Conservation (phyloP, 2,797 vertebrate species). For the Cirrhinus mrigala region DNA sequence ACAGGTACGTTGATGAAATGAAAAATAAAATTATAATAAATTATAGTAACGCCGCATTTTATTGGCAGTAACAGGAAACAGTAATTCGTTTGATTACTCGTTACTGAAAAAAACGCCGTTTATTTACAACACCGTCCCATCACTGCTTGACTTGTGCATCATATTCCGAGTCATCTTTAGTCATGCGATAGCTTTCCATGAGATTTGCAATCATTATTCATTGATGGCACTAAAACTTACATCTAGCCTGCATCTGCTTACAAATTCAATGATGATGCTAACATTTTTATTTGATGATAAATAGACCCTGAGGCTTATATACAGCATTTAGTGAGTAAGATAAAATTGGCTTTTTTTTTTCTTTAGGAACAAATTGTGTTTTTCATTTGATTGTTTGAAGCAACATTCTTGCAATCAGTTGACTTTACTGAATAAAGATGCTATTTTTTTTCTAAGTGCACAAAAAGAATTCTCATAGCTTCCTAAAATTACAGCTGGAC, state of each 20-base stretch:
- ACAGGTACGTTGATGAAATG: too few relatives aligned
- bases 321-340: not conserved
- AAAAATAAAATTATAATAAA: too few relatives aligned
- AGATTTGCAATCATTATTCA: constrained; percentile 24
- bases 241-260: constrained; percentile 48
- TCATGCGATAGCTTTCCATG: not conserved
- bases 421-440: not conserved
- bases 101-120: too few relatives aligned
- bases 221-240: not conserved
- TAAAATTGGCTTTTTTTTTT: not conserved
- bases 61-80: too few relatives aligned
- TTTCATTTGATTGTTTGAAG: not conserved
- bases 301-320: constrained; percentile 1
- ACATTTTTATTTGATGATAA: constrained; percentile 19
- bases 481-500: too few relatives aligned
- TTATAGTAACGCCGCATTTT: too few relatives aligned
- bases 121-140: too few relatives aligned
- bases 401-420: not conserved
- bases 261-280: not conserved
- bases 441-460: too few relatives aligned
- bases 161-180: not conserved
- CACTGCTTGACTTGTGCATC: not conserved
- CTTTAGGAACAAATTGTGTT: constrained; percentile 4
- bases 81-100: too few relatives aligned
- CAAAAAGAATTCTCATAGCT: too few relatives aligned